A percentile compares a stretch with the other conserved stretches of the same genome.
Evolutionary conservation across 2,113 vertebrate species (phyloP).

Genomic region (Malurus cyaneus): DNA sequence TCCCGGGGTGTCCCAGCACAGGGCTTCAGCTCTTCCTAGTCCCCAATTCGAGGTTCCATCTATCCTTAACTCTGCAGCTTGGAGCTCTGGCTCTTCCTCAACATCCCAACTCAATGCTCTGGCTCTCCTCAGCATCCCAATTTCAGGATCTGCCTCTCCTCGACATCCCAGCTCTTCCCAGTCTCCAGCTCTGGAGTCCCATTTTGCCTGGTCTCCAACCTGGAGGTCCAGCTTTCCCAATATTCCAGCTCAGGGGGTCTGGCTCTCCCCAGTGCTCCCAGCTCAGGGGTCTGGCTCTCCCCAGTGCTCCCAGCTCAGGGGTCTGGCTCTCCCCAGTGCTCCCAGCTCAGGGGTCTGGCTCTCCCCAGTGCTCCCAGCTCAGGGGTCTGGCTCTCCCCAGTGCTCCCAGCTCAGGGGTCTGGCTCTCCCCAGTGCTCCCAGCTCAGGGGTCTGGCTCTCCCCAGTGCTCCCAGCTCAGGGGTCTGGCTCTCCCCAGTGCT

Average conservation of each 20-base stretch:
- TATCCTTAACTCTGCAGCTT: neutral
- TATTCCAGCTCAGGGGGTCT: neutral
- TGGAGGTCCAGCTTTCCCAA: neutral
- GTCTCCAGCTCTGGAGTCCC: neutral
- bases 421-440: no score
- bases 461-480: no score
- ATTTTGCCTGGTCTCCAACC: neutral
- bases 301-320: neutral
- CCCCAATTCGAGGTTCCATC: neutral
- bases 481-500: no score
- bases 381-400: no score
- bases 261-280: neutral
- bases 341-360: no score
- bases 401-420: no score
- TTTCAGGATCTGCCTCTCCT: neutral
- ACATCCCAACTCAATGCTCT: fast-evolving
- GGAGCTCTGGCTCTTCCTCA: neutral
- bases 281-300: neutral
- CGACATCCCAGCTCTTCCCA: fast-evolving
- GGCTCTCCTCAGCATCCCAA: neutral
- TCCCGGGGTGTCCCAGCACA: neutral
- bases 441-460: no score
- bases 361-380: no score
- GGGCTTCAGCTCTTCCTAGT: neutral
- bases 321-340: neutral